Percentiles rank a stretch among this genome's conserved stretches.
Conservation (phyloP, 2,888 invertebrate species). For the Nebria salina region DNA sequence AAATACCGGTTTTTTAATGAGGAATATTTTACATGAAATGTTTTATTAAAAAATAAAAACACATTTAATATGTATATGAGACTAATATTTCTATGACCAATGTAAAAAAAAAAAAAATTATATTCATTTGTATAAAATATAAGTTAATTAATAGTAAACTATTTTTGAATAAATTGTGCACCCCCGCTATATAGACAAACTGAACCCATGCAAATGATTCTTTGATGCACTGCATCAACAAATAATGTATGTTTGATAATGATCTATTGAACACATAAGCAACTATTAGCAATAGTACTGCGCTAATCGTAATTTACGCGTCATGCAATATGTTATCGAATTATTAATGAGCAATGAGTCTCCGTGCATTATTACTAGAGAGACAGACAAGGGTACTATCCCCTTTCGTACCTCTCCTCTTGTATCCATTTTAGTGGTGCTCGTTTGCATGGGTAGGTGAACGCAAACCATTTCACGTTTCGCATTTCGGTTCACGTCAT, state of each 20-base stretch:
- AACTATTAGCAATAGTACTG: conserved; percentile 32
- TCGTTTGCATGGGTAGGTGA: not conserved
- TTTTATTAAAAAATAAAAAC: too few relatives aligned
- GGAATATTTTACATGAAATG: too few relatives aligned
- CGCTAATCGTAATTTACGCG: conserved; percentile 44
- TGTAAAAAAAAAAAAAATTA: too few relatives aligned
- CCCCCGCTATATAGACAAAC: not conserved
- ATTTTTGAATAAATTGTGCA: not conserved
- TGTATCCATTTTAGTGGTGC: not conserved
- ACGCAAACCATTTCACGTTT: conserved; percentile 1
- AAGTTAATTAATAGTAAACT: not conserved
- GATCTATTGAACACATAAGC: conserved; percentile 39
- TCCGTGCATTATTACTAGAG: conserved; percentile 20
- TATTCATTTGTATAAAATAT: not conserved
- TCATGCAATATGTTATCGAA: conserved; percentile 45
- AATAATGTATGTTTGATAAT: conserved; percentile 28
- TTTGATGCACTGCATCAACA: conserved; percentile 26
- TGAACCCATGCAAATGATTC: not conserved
- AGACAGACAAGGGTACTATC: conserved; percentile 9
- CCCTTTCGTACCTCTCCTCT: not conserved
- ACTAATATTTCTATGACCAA: too few relatives aligned
- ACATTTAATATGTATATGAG: too few relatives aligned
- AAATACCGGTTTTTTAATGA: too few relatives aligned
- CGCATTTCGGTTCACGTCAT: not conserved
- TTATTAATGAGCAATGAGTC: conserved; percentile 45